These are phyloP conservation scores for Dasysyrphus tricinctus DNA, from an alignment of 2,888 invertebrate genomes.

Conservation along the genomic window DNA sequence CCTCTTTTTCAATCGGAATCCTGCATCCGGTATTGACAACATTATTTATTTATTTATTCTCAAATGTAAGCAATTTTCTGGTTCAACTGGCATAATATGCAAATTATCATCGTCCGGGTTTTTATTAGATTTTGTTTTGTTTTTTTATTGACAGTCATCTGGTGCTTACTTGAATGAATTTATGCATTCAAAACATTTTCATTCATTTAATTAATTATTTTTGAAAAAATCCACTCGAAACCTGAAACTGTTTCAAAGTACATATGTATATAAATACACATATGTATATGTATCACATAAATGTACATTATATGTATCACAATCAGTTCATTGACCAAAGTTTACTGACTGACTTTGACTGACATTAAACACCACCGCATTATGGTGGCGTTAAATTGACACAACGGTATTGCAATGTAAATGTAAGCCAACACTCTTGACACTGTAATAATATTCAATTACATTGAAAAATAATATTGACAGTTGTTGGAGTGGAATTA, in stretches of 20 bases:
- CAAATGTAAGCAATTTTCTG: too few species aligned
- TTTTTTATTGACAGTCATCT: neutral
- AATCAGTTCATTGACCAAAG: too few species aligned
- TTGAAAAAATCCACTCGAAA: neutral
- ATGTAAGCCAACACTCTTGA: neutral
- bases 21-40: too few species aligned
- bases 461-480: conserved; percentile 64
- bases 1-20: too few species aligned
- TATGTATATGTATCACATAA: neutral
- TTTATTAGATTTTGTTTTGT: neutral
- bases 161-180: neutral
- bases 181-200: neutral
- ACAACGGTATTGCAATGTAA: conserved; percentile 5
- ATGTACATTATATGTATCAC: neutral
- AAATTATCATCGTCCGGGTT: neutral
- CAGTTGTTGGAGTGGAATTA: conserved; percentile 48
- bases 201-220: neutral
- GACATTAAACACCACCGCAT: conserved; percentile 57
- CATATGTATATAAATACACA: neutral
- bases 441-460: conserved; percentile 65
- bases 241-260: conserved; percentile 27
- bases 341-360: conserved; percentile 72
- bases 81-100: too few species aligned
- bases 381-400: conserved; percentile 19
- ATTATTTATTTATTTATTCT: too few species aligned